A percentile compares a stretch with the other conserved stretches of the same genome.
phyloP scores from a whole-genome alignment of 1,140 invertebrate species.

The Drosophila neocordata region DNA sequence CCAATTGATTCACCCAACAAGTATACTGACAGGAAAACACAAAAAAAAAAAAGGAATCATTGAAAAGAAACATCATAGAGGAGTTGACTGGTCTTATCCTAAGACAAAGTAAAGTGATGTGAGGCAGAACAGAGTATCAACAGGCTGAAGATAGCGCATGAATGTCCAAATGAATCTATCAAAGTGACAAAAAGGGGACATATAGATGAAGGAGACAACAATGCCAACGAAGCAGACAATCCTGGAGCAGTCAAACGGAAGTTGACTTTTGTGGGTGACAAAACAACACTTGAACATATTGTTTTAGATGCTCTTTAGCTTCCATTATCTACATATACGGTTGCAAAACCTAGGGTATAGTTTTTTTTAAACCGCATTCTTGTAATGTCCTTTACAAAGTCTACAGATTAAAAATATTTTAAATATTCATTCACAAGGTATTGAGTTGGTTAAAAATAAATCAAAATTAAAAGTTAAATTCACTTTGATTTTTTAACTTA shows the following conservation, averaged over 20 bases:
- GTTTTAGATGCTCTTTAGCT: not conserved
- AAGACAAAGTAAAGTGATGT: no score
- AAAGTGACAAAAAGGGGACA: constrained; percentile 38
- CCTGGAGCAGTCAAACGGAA: constrained; percentile 19
- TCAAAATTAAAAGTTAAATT: no score
- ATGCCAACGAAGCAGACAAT: constrained; percentile 4
- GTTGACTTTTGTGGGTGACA: constrained; percentile 57
- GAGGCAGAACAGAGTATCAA: not conserved
- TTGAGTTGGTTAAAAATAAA: no score
- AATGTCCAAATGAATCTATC: constrained; percentile 64
- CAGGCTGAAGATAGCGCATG: constrained; percentile 52
- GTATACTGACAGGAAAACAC: constrained; percentile 37
- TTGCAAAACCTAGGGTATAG: no score
- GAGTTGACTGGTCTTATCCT: not conserved
- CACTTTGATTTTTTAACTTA: no score
- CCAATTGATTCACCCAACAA: constrained; percentile 21
- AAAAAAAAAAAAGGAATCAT: constrained; percentile 54
- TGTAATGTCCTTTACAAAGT: no score
- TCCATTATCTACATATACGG: not conserved
- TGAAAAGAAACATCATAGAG: not conserved
- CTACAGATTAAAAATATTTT: no score
- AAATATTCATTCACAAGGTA: no score
- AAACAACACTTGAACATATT: constrained; percentile 45
- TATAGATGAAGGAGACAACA: not conserved
- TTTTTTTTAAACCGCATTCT: no score